Evolutionary conservation across 2,888 invertebrate species (phyloP).

Genomic region (Litoditis marina): DNA sequence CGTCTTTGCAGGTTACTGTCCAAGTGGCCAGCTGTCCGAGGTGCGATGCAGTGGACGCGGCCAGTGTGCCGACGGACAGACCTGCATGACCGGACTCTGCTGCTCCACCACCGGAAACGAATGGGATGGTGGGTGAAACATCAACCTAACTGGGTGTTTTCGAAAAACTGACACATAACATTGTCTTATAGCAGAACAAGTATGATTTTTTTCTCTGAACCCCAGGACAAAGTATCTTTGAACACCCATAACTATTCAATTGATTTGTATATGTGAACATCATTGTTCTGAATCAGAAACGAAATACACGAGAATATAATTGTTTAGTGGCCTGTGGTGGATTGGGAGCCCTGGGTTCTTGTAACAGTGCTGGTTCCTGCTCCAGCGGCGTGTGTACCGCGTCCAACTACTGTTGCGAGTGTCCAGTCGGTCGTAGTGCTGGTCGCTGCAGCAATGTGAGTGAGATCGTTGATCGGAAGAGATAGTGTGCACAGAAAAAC

Average conservation of each 20-base stretch:
- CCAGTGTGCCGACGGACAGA: constrained; percentile 50
- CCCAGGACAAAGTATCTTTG: too few species aligned
- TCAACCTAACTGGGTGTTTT: too few species aligned
- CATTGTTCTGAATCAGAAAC: neutral
- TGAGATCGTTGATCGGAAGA: too few species aligned
- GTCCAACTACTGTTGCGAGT: constrained; percentile 58
- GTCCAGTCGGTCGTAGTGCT: constrained; percentile 50
- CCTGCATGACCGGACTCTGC: constrained; percentile 57
- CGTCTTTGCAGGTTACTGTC: constrained; percentile 49
- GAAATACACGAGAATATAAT: neutral
- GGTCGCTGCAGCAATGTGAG: constrained; percentile 53
- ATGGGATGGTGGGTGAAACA: constrained; percentile 40
- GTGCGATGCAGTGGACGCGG: constrained; percentile 49
- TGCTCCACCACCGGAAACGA: constrained; percentile 52
- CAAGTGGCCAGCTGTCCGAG: constrained; percentile 51
- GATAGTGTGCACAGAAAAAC: too few species aligned
- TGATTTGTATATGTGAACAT: too few species aligned
- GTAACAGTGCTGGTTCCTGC: constrained; percentile 41
- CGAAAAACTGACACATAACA: too few species aligned
- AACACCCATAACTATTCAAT: too few species aligned
- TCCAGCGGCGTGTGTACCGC: constrained; percentile 43
- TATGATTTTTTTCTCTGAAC: too few species aligned
- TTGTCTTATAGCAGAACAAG: too few species aligned
- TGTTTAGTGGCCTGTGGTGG: constrained; percentile 57
- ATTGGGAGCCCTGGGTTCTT: constrained; percentile 41